A percentile compares a stretch with the other conserved stretches of the same genome.
These are phyloP conservation scores for Epizoanthus illoricatus DNA, from an alignment of 92 coral and sea anemone species.

Conservation along the genomic window DNA sequence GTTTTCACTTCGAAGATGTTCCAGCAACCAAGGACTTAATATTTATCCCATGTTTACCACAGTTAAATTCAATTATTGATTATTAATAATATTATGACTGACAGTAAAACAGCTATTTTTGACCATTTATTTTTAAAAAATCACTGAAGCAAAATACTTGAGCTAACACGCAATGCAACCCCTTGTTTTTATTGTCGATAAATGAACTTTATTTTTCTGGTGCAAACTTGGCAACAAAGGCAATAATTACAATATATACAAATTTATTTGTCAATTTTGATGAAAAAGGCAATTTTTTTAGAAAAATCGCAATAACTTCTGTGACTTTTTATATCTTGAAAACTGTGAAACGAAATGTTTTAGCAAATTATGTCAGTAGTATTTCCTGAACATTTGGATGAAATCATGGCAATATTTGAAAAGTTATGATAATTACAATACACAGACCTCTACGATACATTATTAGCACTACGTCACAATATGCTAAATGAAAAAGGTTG, in stretches of 20 bases:
- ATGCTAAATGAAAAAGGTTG: neutral
- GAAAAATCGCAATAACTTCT: neutral
- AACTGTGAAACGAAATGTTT: neutral
- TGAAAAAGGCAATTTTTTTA: neutral
- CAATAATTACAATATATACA: neutral
- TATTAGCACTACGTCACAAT: neutral
- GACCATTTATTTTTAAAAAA: neutral
- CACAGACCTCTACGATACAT: neutral
- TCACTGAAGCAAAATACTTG: neutral
- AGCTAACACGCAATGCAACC: neutral
- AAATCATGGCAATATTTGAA: neutral
- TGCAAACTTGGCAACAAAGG: neutral
- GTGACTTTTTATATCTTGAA: conserved; percentile 8
- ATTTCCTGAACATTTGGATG: neutral
- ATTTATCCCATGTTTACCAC: too few species aligned
- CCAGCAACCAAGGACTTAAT: too few species aligned
- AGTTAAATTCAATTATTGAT: too few species aligned
- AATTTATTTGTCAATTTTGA: neutral
- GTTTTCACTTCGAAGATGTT: too few species aligned
- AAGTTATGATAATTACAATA: conserved; percentile 5
- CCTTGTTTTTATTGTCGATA: neutral
- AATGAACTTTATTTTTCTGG: neutral
- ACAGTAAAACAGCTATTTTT: too few species aligned
- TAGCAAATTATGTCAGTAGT: neutral
- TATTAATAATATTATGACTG: too few species aligned